phyloP scores from a whole-genome alignment of 2,113 vertebrate genomes.

The Tursiops truncatus region DNA sequence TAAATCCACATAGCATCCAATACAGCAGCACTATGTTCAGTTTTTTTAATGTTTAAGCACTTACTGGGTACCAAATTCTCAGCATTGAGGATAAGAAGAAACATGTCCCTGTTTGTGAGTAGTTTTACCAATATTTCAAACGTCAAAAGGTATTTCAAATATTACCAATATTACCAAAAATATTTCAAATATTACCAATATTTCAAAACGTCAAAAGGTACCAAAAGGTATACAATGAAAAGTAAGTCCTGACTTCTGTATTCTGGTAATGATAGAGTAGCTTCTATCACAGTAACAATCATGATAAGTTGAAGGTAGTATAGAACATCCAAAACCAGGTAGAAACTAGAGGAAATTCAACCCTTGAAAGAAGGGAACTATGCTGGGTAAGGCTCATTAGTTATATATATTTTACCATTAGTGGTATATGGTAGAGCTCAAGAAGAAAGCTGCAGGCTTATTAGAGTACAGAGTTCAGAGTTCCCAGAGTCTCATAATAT shows the following conservation, averaged over 20 bases:
- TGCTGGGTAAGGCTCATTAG: neutral
- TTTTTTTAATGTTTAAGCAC: neutral
- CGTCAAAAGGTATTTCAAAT: neutral
- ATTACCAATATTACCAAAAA: too few relatives aligned
- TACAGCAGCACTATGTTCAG: neutral
- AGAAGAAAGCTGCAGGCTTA: neutral
- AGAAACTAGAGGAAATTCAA: slow-evolving; percentile 36
- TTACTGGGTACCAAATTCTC: neutral
- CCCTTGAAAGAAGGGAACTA: neutral
- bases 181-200: neutral
- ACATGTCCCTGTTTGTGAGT: neutral
- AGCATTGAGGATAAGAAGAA: slow-evolving; percentile 6
- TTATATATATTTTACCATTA: neutral
- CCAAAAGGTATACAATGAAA: neutral
- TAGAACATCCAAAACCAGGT: neutral
- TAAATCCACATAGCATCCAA: neutral
- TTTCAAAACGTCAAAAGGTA: slow-evolving; percentile 19
- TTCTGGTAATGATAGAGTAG: slow-evolving; percentile 21
- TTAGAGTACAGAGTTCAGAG: neutral
- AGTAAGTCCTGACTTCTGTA: neutral
- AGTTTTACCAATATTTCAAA: slow-evolving; percentile 34
- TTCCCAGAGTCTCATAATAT: slow-evolving; percentile 7
- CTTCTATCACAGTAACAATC: neutral
- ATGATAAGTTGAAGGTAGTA: neutral
- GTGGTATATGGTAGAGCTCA: neutral